These are phyloP conservation scores for Dorcus hopei DNA, from an alignment of 2,888 invertebrate species.

Conservation along the genomic window DNA sequence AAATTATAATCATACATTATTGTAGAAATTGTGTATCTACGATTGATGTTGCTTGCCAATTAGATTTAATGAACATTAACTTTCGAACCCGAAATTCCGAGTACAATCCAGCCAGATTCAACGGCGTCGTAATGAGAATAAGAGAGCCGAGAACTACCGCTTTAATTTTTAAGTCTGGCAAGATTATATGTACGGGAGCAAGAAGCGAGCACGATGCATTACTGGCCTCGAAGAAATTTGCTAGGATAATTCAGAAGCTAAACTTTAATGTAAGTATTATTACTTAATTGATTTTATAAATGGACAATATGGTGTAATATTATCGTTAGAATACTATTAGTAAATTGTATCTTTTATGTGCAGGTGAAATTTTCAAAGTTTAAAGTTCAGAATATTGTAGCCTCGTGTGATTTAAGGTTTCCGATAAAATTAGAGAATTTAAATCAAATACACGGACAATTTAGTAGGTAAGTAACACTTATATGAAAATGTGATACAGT, in stretches of 20 bases:
- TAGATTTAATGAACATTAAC: slow-evolving; percentile 72
- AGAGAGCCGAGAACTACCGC: slow-evolving; percentile 74
- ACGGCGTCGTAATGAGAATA: slow-evolving; percentile 81
- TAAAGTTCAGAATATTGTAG: slow-evolving; percentile 75
- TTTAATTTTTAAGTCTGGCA: slow-evolving; percentile 75
- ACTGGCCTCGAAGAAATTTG: slow-evolving; percentile 76
- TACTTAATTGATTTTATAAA: background rate
- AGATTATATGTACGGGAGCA: slow-evolving; percentile 79
- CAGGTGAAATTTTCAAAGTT: slow-evolving; percentile 76
- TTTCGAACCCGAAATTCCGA: slow-evolving; percentile 78
- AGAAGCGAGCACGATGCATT: slow-evolving; percentile 74
- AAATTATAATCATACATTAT: slow-evolving; percentile 24
- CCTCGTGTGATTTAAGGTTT: slow-evolving; percentile 71
- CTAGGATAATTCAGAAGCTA: slow-evolving; percentile 77
- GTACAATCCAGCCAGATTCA: slow-evolving; percentile 78
- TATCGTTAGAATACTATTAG: background rate
- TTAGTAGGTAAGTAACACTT: slow-evolving; percentile 40
- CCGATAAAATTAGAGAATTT: slow-evolving; percentile 71
- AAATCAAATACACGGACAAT: slow-evolving; percentile 73
- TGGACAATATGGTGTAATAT: background rate
- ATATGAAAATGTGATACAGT: too few relatives aligned
- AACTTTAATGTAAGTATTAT: slow-evolving; percentile 64
- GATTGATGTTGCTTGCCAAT: slow-evolving; percentile 68
- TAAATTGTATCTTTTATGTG: slow-evolving; percentile 30
- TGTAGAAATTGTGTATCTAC: slow-evolving; percentile 79